Conservation (phyloP, 2,797 vertebrate genomes). For the Halcyon badia region DNA sequence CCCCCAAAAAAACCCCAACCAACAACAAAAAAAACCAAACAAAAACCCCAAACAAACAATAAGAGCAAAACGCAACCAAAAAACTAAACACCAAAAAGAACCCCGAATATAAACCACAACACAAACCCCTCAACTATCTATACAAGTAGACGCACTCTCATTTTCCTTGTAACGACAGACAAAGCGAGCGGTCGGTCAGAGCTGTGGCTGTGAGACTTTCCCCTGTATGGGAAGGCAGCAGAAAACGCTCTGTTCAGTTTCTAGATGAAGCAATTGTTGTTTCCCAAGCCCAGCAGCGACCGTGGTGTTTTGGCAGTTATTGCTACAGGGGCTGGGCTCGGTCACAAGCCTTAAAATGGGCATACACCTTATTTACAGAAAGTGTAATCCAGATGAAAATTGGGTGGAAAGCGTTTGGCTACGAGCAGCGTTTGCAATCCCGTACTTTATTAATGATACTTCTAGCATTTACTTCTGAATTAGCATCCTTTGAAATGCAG, state of each 20-base stretch:
- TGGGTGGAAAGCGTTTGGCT: background rate
- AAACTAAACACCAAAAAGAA: background rate
- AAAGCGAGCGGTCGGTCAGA: background rate
- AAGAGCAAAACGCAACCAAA: no score
- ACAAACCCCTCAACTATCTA: no score
- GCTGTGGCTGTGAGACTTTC: background rate
- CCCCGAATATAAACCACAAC: no score
- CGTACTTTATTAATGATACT: fast-evolving
- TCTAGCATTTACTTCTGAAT: background rate
- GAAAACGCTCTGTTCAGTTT: background rate
- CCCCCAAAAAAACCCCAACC: no score
- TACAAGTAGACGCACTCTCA: background rate
- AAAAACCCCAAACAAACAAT: background rate
- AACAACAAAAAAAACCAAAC: no score
- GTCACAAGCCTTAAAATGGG: background rate
- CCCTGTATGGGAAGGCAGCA: background rate
- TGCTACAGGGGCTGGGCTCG: slow-evolving; percentile 3
- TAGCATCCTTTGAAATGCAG: background rate
- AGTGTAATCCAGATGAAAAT: background rate
- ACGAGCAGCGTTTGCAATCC: background rate
- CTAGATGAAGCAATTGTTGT: slow-evolving; percentile 19
- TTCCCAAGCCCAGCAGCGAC: background rate
- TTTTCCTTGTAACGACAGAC: background rate
- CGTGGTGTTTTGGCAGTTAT: background rate
- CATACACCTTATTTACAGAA: background rate